Percentiles rank a stretch among this genome's conserved stretches.
Conservation (phyloP, 2,888 invertebrate species). For the Trissonchulus latispiculum region DNA sequence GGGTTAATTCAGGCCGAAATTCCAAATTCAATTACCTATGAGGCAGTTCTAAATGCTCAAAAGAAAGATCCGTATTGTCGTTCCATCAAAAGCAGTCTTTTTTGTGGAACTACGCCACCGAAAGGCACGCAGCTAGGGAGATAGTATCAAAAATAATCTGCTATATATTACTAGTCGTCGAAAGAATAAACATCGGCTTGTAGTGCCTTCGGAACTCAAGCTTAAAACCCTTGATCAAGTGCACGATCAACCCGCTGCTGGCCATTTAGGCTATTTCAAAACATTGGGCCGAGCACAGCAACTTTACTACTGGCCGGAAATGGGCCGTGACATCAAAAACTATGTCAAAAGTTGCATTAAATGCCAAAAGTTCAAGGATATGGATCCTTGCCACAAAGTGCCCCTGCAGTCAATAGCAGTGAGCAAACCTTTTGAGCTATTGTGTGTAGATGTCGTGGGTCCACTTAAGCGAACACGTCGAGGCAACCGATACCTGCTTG, state of each 20-base stretch:
- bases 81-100: not conserved
- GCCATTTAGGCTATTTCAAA: not conserved
- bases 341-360: constrained; percentile 23
- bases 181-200: not conserved
- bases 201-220: not conserved
- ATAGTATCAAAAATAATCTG: not conserved
- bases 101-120: not conserved
- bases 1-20: not conserved
- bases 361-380: constrained; percentile 25
- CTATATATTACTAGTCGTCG: not conserved
- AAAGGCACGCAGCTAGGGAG: not conserved
- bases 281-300: not conserved
- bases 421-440: constrained; percentile 6
- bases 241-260: not conserved
- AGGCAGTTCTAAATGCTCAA: not conserved
- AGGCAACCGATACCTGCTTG: constrained; percentile 29
- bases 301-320: constrained; percentile 25
- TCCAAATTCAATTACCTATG: not conserved
- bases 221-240: not conserved
- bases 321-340: constrained; percentile 24
- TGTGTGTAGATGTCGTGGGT: constrained; percentile 20
- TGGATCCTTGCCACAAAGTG: not conserved
- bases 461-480: constrained; percentile 25
- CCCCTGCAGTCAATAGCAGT: not conserved
- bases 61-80: not conserved